Evolutionary conservation across 2,888 invertebrate genomes (phyloP), one percentile per base, ranked within the genome.

Genomic region (Marronus borbonicus): DNA sequence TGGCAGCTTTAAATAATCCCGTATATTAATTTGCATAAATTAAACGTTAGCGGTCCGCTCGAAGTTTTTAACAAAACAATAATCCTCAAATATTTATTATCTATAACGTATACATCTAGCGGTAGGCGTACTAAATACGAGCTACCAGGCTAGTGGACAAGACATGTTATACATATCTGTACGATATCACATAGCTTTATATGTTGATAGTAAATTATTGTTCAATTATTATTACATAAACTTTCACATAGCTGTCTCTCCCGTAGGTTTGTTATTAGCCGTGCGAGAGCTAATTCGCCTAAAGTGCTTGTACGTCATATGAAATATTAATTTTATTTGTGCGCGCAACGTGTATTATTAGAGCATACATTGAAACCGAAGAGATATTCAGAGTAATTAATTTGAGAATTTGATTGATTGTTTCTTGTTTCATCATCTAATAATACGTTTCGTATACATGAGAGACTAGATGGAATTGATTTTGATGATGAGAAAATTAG

Each of bases 11-110:
- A 66, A 60, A 60, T 60, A 60, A 60, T 66, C 39, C 44, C 20
- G 44, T 66, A 44, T 66, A 66, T 66, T 66, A 66, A 66, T 66
- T 66, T 66, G 17, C 66, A 66, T 66, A 66, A 66, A 66, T 66
- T 66, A 66, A 66, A 39, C 49, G n/a, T 44, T 39, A 66, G 66
- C 44, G 28, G 66, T 55, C 55, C 55, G 17, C 20, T 17, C 36
- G 1, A 7, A 66, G 20, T 66, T 66, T 66, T 66, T 66, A 39
- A 39, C 44, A 66, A 66, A 39, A n/a, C 66, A 66, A 39, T 39
- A 66, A 66, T 39, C 44, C 66, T 20, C 0, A n/a, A 66, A 66
- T 66, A 39, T 66, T 60, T 66, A 65, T 66, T 44, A 7, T 17
- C 5, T 24, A 5, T 65, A 65, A 14, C 44, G 39, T 36, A 66